Evolutionary conservation across 2,888 invertebrate genomes (phyloP).

Genomic region (Spatulosminthurus flaviceps): DNA sequence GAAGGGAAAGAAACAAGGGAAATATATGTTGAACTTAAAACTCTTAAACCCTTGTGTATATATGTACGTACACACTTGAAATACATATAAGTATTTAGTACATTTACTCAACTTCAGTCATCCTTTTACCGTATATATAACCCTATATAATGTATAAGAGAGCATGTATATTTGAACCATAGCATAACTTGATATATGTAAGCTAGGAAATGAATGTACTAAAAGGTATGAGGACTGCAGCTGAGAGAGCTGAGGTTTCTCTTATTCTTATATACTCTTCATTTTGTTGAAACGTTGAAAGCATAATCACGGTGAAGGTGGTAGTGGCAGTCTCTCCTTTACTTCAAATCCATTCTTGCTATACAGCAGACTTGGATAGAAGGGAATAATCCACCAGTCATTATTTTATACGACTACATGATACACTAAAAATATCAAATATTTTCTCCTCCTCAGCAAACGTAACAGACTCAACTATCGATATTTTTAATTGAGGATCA

Average conservation of each 20-base stretch:
- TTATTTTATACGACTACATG: background rate
- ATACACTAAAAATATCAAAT: background rate
- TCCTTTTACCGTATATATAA: background rate
- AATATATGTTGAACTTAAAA: background rate
- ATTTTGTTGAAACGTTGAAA: background rate
- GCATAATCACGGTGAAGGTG: conserved; percentile 18
- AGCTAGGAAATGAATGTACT: too few relatives aligned
- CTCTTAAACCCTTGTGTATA: background rate
- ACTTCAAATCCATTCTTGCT: background rate
- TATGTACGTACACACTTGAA: too few relatives aligned
- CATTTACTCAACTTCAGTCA: conserved; percentile 4
- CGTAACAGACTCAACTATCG: too few relatives aligned
- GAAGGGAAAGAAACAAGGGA: background rate
- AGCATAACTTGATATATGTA: too few relatives aligned
- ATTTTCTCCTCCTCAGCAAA: too few relatives aligned
- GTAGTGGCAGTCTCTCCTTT: conserved; percentile 10
- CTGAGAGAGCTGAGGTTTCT: conserved; percentile 5
- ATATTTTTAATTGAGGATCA: background rate
- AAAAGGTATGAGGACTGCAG: too few relatives aligned
- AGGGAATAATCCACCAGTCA: background rate
- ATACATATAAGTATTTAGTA: background rate
- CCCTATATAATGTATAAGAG: background rate
- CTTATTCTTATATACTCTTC: background rate
- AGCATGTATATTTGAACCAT: background rate
- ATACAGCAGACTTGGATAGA: background rate